phyloP scores from a whole-genome alignment of 2,113 vertebrate species.

The Ursus arctos region DNA sequence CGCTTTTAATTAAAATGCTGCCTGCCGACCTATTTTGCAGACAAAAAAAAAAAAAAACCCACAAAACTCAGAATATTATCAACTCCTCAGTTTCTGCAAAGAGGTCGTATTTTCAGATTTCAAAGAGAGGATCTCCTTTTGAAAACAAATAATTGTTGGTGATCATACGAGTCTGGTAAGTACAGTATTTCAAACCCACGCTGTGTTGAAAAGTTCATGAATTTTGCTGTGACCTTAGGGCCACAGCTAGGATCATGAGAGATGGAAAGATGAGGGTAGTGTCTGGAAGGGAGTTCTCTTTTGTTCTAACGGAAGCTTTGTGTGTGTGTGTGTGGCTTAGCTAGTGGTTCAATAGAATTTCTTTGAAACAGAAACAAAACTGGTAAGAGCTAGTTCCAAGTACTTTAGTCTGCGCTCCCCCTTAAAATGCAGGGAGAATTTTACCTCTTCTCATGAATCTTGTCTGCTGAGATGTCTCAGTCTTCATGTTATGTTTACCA shows the following conservation, averaged over 20 bases:
- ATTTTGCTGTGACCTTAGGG: constrained; percentile 73
- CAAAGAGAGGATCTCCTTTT: constrained; percentile 79
- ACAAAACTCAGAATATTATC: constrained; percentile 73
- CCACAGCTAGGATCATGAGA: constrained; percentile 45
- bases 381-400: constrained; percentile 76
- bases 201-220: constrained; percentile 79
- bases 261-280: neutral
- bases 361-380: constrained; percentile 81
- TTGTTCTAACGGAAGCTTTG: constrained; percentile 74
- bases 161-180: constrained; percentile 71
- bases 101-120: constrained; percentile 83
- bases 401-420: constrained; percentile 56
- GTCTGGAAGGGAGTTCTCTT: constrained; percentile 72
- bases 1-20: constrained; percentile 82
- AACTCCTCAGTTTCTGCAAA: constrained; percentile 80
- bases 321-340: constrained; percentile 56
- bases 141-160: constrained; percentile 79
- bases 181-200: constrained; percentile 60
- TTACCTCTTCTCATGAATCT: constrained; percentile 85
- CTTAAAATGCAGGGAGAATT: constrained; percentile 75
- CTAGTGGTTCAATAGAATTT: constrained; percentile 75
- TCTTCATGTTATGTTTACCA: constrained; percentile 90
- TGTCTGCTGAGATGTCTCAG: constrained; percentile 83
- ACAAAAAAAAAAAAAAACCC: neutral
- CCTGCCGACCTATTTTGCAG: constrained; percentile 76